A percentile compares a stretch with the other conserved stretches of the same genome.
phyloP scores from a whole-genome alignment of 1,140 invertebrate genomes.

The Brachionus koreanus region DNA sequence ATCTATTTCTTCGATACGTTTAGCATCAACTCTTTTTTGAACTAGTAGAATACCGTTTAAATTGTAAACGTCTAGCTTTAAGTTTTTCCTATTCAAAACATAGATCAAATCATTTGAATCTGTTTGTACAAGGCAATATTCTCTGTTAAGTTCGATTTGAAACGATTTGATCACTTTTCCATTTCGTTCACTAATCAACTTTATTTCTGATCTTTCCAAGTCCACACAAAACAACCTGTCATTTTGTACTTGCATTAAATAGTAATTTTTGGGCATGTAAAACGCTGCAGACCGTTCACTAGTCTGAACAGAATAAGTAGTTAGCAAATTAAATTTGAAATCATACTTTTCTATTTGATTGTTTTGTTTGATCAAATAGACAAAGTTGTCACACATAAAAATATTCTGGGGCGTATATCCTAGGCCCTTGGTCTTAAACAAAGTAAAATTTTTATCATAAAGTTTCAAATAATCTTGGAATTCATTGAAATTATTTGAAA shows the following conservation, averaged over 20 bases:
- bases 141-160: background rate
- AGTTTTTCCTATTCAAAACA: background rate
- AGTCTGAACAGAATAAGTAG: background rate
- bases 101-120: constrained; percentile 30
- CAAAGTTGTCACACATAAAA: background rate
- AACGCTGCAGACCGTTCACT: background rate
- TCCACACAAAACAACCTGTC: constrained; percentile 24
- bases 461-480: constrained; percentile 9
- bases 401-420: background rate
- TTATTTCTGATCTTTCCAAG: background rate
- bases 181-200: background rate
- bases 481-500: constrained; percentile 13
- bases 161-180: constrained; percentile 15
- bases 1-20: background rate
- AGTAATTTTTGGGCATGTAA: background rate
- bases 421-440: background rate
- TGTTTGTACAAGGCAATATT: background rate
- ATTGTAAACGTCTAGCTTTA: background rate
- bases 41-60: background rate
- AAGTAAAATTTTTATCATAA: constrained; percentile 19
- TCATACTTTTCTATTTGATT: background rate
- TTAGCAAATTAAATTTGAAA: background rate
- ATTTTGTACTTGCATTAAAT: constrained; percentile 5
- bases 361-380: background rate
- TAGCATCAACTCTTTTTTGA: background rate